Percentiles rank a stretch among this genome's conserved stretches.
These are phyloP conservation scores for Eupelmus urozonus DNA, from an alignment of 2,888 invertebrate genomes.

Conservation along the genomic window DNA sequence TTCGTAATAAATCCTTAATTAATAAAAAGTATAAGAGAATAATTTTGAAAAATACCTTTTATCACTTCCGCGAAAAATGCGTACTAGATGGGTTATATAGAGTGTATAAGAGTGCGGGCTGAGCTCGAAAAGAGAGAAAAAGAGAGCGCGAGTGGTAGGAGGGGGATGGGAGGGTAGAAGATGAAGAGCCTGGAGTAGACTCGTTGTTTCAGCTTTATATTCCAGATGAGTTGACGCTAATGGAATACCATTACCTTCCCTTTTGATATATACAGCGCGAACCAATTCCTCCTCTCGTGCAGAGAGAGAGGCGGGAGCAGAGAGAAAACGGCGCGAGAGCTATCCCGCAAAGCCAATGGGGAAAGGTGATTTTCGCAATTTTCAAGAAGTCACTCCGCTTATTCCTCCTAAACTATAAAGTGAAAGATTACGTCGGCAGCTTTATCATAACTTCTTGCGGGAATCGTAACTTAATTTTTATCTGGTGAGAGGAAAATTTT, in stretches of 20 bases:
- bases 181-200: slow-evolving; percentile 56
- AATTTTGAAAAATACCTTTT: slow-evolving; percentile 11
- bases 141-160: background rate
- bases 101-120: slow-evolving; percentile 43
- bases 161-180: slow-evolving; percentile 31
- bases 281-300: slow-evolving; percentile 56
- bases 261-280: slow-evolving; percentile 61
- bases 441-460: slow-evolving; percentile 42
- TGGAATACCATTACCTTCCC: slow-evolving; percentile 66
- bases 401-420: slow-evolving; percentile 31
- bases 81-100: slow-evolving; percentile 1
- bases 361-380: slow-evolving; percentile 53
- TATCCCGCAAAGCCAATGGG: slow-evolving; percentile 4
- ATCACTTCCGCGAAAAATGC: slow-evolving; percentile 15
- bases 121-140: slow-evolving; percentile 40
- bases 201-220: slow-evolving; percentile 65
- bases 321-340: background rate
- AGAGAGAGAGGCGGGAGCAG: background rate
- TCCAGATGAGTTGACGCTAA: slow-evolving; percentile 65
- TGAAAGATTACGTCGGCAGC: slow-evolving; percentile 37
- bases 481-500: slow-evolving; percentile 7
- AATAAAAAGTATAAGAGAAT: slow-evolving; percentile 13
- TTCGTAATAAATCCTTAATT: no score
- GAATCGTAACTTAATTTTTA: background rate
- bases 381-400: slow-evolving; percentile 46